Evolutionary conservation across 2,113 vertebrate species (phyloP).

Genomic region (Nycticebus coucang): DNA sequence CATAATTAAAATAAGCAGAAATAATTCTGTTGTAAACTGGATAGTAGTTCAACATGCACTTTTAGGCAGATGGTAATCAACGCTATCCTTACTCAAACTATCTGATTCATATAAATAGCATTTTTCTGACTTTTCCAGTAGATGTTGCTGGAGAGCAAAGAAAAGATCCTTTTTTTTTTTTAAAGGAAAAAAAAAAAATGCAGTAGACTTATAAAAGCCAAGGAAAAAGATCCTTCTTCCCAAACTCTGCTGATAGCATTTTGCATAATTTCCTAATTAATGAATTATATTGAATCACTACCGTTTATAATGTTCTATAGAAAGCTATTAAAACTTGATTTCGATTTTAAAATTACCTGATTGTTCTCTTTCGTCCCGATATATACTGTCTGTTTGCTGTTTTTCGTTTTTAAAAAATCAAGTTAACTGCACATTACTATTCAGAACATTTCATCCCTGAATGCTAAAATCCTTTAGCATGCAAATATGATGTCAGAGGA

Average conservation of each 20-base stretch:
- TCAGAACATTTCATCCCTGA: constrained; percentile 79
- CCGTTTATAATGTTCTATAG: constrained; percentile 78
- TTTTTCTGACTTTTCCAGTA: constrained; percentile 90
- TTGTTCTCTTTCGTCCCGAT: constrained; percentile 67
- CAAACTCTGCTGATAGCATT: constrained; percentile 76
- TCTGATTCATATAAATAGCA: constrained; percentile 87
- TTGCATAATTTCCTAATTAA: constrained; percentile 81
- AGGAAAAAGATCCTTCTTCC: constrained; percentile 73
- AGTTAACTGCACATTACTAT: constrained; percentile 78
- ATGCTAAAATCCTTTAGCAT: constrained; percentile 77
- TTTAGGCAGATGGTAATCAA: constrained; percentile 81
- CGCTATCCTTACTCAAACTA: constrained; percentile 81
- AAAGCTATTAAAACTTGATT: constrained; percentile 71
- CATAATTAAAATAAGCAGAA: constrained; percentile 42
- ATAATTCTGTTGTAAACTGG: constrained; percentile 11
- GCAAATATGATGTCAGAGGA: constrained; percentile 78
- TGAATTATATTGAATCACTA: constrained; percentile 79
- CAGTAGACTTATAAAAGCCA: constrained; percentile 79
- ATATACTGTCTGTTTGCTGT: constrained; percentile 72
- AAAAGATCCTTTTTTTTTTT: constrained; percentile 80
- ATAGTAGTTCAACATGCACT: constrained; percentile 41
- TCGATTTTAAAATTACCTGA: constrained; percentile 68
- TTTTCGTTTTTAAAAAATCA: constrained; percentile 73
- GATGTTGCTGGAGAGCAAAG: constrained; percentile 92
- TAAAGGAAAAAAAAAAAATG: constrained; percentile 70